These are phyloP conservation scores for Brachypodius melanocephalos DNA, from an alignment of 2,113 vertebrate genomes.

Conservation along the genomic window DNA sequence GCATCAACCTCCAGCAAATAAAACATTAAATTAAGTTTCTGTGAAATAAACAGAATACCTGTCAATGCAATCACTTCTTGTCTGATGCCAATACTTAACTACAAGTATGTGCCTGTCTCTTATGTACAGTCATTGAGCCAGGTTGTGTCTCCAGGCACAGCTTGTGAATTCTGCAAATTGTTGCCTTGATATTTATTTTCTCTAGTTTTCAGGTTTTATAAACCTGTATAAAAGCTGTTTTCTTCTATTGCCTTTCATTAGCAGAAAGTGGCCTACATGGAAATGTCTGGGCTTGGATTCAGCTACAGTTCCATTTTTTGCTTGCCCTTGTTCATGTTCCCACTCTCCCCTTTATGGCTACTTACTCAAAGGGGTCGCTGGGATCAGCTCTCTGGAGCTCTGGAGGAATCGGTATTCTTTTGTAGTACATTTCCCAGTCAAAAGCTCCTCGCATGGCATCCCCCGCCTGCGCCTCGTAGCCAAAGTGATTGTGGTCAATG, in stretches of 20 bases:
- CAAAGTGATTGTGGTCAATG: slow-evolving; percentile 94
- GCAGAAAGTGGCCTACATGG: neutral
- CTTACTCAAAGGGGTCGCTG: slow-evolving; percentile 91
- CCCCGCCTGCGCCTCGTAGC: slow-evolving; percentile 88
- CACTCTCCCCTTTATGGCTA: slow-evolving; percentile 46
- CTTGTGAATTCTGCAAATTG: neutral
- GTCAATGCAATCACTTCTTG: neutral
- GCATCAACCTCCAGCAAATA: neutral
- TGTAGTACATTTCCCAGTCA: slow-evolving; percentile 96
- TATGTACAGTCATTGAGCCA: neutral
- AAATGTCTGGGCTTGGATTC: neutral
- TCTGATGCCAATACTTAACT: neutral
- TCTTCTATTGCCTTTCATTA: neutral
- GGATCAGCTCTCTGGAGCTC: slow-evolving; percentile 85
- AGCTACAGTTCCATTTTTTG: neutral
- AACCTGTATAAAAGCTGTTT: neutral
- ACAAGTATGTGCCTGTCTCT: neutral
- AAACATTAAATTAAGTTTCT: neutral
- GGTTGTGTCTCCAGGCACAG: neutral
- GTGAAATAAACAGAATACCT: neutral
- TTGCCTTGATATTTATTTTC: neutral
- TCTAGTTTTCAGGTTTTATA: neutral
- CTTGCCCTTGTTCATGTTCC: neutral
- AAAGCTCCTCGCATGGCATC: slow-evolving; percentile 91
- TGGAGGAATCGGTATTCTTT: slow-evolving; percentile 87